These are phyloP conservation scores for Chaetodon auriga DNA, from an alignment of 2,113 vertebrate species.

Conservation along the genomic window DNA sequence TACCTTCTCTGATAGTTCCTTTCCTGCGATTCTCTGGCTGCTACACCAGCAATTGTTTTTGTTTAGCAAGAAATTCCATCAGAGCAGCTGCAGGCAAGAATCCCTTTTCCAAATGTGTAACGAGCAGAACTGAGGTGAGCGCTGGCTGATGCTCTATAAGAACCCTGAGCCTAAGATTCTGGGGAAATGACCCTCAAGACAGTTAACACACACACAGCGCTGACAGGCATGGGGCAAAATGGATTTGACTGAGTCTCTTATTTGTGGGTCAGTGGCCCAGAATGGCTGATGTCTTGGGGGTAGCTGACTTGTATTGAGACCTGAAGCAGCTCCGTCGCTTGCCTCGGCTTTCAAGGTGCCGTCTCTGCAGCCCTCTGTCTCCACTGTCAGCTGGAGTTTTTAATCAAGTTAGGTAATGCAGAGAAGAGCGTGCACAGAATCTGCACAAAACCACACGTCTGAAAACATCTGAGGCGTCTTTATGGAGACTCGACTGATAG, in stretches of 20 bases:
- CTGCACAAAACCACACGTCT: background rate
- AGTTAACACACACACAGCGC: slow-evolving; percentile 67
- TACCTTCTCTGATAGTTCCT: slow-evolving; percentile 43
- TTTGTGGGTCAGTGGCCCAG: slow-evolving; percentile 86
- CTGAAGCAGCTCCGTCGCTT: slow-evolving; percentile 53
- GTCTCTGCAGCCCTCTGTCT: slow-evolving; percentile 76
- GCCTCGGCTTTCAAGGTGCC: slow-evolving; percentile 80
- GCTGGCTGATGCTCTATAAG: slow-evolving; percentile 65
- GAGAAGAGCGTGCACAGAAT: slow-evolving; percentile 33
- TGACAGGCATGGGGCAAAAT: slow-evolving; percentile 73
- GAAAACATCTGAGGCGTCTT: background rate
- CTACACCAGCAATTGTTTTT: slow-evolving; percentile 28
- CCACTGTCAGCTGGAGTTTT: slow-evolving; percentile 85
- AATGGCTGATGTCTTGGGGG: slow-evolving; percentile 74
- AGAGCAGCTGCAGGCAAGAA: background rate
- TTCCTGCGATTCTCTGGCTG: slow-evolving; percentile 8
- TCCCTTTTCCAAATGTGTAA: background rate
- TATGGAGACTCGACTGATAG: background rate
- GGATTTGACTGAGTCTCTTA: slow-evolving; percentile 84
- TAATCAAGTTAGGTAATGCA: slow-evolving; percentile 80
- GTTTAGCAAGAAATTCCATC: slow-evolving; percentile 41
- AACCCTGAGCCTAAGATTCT: slow-evolving; percentile 45
- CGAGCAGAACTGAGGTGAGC: slow-evolving; percentile 36
- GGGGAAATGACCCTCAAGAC: slow-evolving; percentile 54
- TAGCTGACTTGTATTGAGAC: slow-evolving; percentile 73